Percentiles rank a stretch among this genome's conserved stretches.
phyloP scores from a whole-genome alignment of 2,113 vertebrate genomes.

The Ranitomeya imitator region DNA sequence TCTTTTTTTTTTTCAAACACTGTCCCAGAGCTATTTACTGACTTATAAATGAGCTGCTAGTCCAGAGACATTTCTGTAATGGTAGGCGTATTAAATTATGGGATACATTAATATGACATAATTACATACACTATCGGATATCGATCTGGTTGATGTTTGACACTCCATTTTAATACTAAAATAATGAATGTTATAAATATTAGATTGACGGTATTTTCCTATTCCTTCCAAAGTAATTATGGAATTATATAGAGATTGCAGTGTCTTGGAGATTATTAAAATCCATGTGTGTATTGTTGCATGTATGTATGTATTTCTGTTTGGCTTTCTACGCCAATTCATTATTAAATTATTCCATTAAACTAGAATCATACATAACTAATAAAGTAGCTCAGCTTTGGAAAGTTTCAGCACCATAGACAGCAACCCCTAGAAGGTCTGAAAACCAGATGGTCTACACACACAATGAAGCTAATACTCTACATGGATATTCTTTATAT shows the following conservation, averaged over 20 bases:
- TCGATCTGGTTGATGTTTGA: background rate
- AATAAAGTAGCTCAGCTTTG: background rate
- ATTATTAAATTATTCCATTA: background rate
- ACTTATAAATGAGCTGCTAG: background rate
- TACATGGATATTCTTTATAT: background rate
- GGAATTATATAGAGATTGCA: background rate
- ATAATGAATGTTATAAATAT: background rate
- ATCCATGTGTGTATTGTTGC: no score
- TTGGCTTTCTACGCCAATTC: no score
- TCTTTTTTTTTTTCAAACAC: background rate
- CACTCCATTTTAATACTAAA: background rate
- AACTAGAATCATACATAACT: background rate
- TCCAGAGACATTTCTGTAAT: background rate
- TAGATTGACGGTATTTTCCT: background rate
- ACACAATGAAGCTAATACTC: no score
- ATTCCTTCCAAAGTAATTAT: background rate
- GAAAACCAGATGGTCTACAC: no score
- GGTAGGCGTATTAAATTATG: background rate
- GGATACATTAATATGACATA: background rate
- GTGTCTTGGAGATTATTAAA: background rate
- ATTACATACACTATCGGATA: background rate
- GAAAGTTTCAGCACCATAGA: conserved; percentile 37
- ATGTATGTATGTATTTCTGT: no score
- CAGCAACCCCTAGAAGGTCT: background rate
- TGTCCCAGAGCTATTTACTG: background rate